A percentile compares a stretch with the other conserved stretches of the same genome.
Evolutionary conservation across 2,797 vertebrate species (phyloP).

Genomic region (Periophthalmus magnuspinnatus): DNA sequence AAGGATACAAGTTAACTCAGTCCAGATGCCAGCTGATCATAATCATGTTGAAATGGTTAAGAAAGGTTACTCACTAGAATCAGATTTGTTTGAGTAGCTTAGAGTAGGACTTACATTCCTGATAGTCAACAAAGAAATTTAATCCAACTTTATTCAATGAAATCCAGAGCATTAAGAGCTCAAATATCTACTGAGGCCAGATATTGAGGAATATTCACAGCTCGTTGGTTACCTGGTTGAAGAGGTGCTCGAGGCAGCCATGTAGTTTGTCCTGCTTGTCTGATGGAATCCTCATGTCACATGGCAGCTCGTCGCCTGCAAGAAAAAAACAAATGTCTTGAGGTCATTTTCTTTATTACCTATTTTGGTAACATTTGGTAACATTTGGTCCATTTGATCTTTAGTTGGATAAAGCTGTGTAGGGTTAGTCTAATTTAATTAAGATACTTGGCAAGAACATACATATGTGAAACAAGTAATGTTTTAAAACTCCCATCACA

Average conservation of each 20-base stretch:
- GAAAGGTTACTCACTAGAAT: background rate
- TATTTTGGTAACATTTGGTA: background rate
- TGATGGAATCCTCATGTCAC: constrained; percentile 93
- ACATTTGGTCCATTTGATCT: background rate
- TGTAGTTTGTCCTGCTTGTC: constrained; percentile 99
- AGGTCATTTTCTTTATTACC: background rate
- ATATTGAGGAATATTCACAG: background rate
- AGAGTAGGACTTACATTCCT: background rate
- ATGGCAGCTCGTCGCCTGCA: constrained; percentile 95
- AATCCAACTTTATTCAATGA: background rate
- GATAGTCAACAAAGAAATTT: background rate
- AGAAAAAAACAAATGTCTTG: background rate
- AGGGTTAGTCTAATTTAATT: background rate
- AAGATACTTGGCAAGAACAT: no score
- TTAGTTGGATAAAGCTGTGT: background rate
- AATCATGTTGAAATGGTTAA: constrained; percentile 29
- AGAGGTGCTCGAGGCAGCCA: constrained; percentile 96
- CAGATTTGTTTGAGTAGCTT: constrained; percentile 8
- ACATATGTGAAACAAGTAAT: no score
- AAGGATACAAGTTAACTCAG: constrained; percentile 44
- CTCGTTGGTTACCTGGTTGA: constrained; percentile 86
- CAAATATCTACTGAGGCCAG: background rate
- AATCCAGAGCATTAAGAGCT: constrained; percentile 1
- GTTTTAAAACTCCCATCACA: background rate
- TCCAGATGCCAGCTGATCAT: constrained; percentile 58